Evolutionary conservation across 1,140 invertebrate genomes (phyloP).

Genomic region (Megathymus violae): DNA sequence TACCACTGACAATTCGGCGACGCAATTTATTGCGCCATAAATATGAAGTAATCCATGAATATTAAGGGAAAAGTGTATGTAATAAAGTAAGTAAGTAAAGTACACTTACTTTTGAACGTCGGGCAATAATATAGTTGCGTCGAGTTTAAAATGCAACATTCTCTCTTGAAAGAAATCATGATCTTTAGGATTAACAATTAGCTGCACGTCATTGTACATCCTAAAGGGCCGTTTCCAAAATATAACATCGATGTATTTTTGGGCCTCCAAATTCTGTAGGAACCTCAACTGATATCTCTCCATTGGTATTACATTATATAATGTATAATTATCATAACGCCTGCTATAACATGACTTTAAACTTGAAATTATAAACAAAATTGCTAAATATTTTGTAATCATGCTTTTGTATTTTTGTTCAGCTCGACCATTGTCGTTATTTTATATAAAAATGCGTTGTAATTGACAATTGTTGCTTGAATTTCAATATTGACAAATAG

Average conservation of each 20-base stretch:
- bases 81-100: no score
- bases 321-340: constrained; percentile 55
- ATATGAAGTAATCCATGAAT: no score
- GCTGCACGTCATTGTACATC: constrained; percentile 54
- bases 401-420: constrained; percentile 33
- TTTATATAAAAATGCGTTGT: neutral
- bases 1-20: no score
- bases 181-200: constrained; percentile 58
- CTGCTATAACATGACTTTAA: constrained; percentile 43
- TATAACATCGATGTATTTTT: constrained; percentile 62
- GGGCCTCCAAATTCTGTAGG: constrained; percentile 53
- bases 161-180: constrained; percentile 55
- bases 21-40: no score
- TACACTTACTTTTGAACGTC: constrained; percentile 55
- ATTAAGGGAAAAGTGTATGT: no score
- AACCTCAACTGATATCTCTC: constrained; percentile 63
- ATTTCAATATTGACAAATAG: neutral
- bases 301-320: constrained; percentile 48
- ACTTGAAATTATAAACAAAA: constrained; percentile 45
- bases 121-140: constrained; percentile 37
- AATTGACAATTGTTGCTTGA: neutral
- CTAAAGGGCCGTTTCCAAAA: constrained; percentile 67
- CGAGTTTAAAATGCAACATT: constrained; percentile 54
- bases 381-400: constrained; percentile 34
- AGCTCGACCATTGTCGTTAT: constrained; percentile 3